A percentile compares a stretch with the other conserved stretches of the same genome.
phyloP scores from a whole-genome alignment of 2,113 vertebrate genomes.

The Nanorana parkeri region DNA sequence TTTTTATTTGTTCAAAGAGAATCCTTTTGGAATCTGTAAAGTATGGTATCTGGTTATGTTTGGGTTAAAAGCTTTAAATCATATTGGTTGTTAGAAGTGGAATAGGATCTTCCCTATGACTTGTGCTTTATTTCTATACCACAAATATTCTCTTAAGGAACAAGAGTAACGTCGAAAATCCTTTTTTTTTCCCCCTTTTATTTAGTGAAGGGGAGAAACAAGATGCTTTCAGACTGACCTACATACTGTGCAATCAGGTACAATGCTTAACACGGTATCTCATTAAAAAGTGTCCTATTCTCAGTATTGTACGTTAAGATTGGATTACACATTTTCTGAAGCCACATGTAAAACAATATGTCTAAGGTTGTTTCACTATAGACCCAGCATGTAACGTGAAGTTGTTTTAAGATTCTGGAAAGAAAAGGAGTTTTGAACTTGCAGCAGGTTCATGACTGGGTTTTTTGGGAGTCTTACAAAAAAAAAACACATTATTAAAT shows the following conservation, averaged over 20 bases:
- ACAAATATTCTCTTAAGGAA: too few relatives aligned
- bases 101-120: background rate
- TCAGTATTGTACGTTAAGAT: background rate
- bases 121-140: background rate
- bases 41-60: background rate
- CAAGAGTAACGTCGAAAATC: too few relatives aligned
- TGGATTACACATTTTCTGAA: background rate
- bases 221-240: background rate
- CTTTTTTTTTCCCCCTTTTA: background rate
- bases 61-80: slow-evolving; percentile 7
- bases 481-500: background rate
- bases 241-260: slow-evolving; percentile 15
- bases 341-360: background rate
- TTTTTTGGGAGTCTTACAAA: background rate
- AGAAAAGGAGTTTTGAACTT: background rate
- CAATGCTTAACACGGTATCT: background rate
- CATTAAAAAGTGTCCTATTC: background rate
- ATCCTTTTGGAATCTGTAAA: background rate
- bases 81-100: background rate
- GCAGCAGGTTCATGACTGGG: background rate
- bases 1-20: background rate
- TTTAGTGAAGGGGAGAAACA: background rate
- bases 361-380: background rate
- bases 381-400: background rate
- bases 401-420: background rate